phyloP scores from a whole-genome alignment of 2,888 invertebrate species.

The Gastracanthus pulcherrimus region DNA sequence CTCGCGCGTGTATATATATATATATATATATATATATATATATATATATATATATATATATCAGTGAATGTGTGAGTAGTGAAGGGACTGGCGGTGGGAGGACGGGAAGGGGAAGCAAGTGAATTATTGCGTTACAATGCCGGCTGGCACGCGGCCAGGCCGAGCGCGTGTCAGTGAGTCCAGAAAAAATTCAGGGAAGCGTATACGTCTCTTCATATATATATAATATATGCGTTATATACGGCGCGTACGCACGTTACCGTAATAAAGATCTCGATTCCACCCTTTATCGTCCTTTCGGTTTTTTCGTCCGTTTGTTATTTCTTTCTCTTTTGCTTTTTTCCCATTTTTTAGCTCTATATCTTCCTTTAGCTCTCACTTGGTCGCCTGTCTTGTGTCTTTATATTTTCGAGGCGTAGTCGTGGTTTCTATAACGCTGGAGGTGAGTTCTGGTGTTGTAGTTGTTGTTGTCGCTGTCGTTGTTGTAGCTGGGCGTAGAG shows the following conservation, averaged over 20 bases:
- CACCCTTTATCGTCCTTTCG: constrained; percentile 11
- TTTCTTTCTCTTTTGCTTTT: neutral
- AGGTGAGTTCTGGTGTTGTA: neutral
- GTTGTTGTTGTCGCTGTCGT: neutral
- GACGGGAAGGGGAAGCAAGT: constrained; percentile 2
- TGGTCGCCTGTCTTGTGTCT: neutral
- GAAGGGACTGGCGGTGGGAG: neutral
- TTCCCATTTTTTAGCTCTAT: neutral
- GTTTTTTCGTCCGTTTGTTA: neutral
- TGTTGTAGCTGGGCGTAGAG: neutral
- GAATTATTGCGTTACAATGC: constrained; percentile 43
- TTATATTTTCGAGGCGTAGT: neutral
- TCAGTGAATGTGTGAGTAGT: neutral
- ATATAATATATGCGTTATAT: neutral
- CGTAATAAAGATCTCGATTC: constrained; percentile 36
- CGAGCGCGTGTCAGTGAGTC: neutral
- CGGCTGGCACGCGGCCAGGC: constrained; percentile 32
- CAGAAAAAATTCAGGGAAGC: constrained; percentile 2
- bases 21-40: too few relatives aligned
- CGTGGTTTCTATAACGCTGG: neutral
- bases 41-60: neutral
- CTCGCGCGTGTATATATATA: too few relatives aligned
- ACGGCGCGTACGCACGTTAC: constrained; percentile 22
- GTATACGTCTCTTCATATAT: neutral
- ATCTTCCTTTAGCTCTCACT: neutral